phyloP scores from a whole-genome alignment of 2,888 invertebrate genomes.

The Platycheirus albimanus region DNA sequence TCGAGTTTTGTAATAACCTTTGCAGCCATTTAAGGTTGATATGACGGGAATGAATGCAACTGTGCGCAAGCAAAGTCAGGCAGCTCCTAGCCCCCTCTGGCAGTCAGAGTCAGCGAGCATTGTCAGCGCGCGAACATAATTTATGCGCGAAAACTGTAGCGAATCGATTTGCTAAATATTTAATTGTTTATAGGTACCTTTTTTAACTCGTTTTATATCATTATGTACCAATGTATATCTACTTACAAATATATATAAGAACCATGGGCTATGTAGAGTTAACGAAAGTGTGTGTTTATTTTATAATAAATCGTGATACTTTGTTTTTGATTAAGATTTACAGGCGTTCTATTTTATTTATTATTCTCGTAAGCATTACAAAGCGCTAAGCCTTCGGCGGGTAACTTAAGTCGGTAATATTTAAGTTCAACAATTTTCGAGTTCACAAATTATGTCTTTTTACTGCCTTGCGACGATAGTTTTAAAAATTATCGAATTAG shows the following conservation, averaged over 20 bases:
- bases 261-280: background rate
- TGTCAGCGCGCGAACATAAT: slow-evolving; percentile 37
- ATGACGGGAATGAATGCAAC: slow-evolving; percentile 23
- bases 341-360: background rate
- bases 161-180: slow-evolving; percentile 24
- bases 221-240: too few species aligned
- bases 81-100: too few species aligned
- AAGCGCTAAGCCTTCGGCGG: too few species aligned
- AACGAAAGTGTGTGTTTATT: background rate
- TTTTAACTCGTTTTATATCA: too few species aligned
- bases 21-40: slow-evolving; percentile 48
- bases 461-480: too few species aligned
- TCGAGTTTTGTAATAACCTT: slow-evolving; percentile 64
- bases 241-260: background rate
- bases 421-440: too few species aligned
- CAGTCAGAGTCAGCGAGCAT: background rate
- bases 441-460: too few species aligned
- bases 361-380: background rate
- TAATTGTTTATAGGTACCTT: slow-evolving; percentile 15
- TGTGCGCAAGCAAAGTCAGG: background rate
- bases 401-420: too few species aligned
- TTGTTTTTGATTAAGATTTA: background rate
- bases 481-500: too few species aligned
- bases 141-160: slow-evolving; percentile 53
- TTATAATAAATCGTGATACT: slow-evolving; percentile 5